These are phyloP conservation scores for Cherax quadricarinatus DNA, from an alignment of 1,140 invertebrate species.

Conservation along the genomic window DNA sequence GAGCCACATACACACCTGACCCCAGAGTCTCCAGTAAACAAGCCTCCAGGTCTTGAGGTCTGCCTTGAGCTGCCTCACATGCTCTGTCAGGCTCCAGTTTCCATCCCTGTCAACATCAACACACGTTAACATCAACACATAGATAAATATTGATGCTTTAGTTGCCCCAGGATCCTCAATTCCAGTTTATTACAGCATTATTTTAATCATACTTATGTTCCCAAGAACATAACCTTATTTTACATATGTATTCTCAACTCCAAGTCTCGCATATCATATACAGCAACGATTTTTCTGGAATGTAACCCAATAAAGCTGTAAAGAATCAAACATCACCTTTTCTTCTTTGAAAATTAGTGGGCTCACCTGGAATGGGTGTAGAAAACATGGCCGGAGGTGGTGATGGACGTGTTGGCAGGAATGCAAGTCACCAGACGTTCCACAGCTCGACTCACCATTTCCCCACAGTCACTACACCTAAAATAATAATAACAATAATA, in stretches of 20 bases:
- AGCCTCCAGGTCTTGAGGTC: slow-evolving; percentile 90
- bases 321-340: too few relatives aligned
- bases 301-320: too few relatives aligned
- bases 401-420: slow-evolving; percentile 83
- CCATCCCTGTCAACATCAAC: slow-evolving; percentile 80
- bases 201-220: too few relatives aligned
- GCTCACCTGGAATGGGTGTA: slow-evolving; percentile 81
- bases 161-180: too few relatives aligned
- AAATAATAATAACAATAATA: background rate
- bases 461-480: slow-evolving; percentile 68
- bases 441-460: slow-evolving; percentile 79
- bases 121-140: background rate
- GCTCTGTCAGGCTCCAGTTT: slow-evolving; percentile 89
- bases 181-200: too few relatives aligned
- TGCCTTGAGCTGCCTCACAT: slow-evolving; percentile 85
- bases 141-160: too few relatives aligned
- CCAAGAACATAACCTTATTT: too few relatives aligned
- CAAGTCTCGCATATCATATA: too few relatives aligned
- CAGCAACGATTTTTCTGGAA: too few relatives aligned
- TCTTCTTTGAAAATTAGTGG: background rate
- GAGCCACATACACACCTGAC: slow-evolving; percentile 74
- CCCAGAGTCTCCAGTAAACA: slow-evolving; percentile 96
- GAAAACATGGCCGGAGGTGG: slow-evolving; percentile 83
- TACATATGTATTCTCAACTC: too few relatives aligned
- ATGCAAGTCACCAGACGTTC: slow-evolving; percentile 74